These are phyloP conservation scores for Dynastes tityus DNA, from an alignment of 2,888 invertebrate genomes.

Conservation along the genomic window DNA sequence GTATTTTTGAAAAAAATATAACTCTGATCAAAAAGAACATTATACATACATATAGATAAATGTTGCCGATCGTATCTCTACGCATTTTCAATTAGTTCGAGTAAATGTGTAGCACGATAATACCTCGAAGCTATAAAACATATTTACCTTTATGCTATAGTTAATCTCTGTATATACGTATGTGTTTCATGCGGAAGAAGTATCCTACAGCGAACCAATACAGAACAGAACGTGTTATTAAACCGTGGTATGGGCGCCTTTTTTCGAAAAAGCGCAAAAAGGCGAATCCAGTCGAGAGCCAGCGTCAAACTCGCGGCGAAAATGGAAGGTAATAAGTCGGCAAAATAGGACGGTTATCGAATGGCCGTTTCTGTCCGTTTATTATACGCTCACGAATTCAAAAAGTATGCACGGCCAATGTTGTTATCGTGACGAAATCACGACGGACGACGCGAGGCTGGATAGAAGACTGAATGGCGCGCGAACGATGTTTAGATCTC, in stretches of 20 bases:
- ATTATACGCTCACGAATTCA: constrained; percentile 27
- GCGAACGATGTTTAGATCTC: constrained; percentile 36
- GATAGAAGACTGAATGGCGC: constrained; percentile 38
- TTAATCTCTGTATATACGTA: constrained; percentile 34
- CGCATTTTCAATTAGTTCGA: background rate
- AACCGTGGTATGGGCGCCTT: constrained; percentile 1
- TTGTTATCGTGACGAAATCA: constrained; percentile 44
- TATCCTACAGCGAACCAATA: constrained; percentile 10
- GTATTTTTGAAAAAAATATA: no score
- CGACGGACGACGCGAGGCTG: constrained; percentile 32
- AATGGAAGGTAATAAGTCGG: constrained; percentile 18
- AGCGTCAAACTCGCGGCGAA: constrained; percentile 14
- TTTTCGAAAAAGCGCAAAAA: constrained; percentile 33
- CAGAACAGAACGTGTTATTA: constrained; percentile 40
- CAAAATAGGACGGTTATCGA: constrained; percentile 10
- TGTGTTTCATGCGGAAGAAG: constrained; percentile 7
- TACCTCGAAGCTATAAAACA: constrained; percentile 17
- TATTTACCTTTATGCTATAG: constrained; percentile 35
- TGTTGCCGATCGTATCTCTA: no score
- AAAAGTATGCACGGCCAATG: constrained; percentile 20
- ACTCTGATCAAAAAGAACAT: no score
- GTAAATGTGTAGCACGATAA: background rate
- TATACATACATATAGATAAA: no score
- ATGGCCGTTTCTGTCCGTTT: constrained; percentile 16
- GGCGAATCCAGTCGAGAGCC: constrained; percentile 1